Evolutionary conservation across 2,888 invertebrate species (phyloP).

Genomic region (Trisateles emortualis): DNA sequence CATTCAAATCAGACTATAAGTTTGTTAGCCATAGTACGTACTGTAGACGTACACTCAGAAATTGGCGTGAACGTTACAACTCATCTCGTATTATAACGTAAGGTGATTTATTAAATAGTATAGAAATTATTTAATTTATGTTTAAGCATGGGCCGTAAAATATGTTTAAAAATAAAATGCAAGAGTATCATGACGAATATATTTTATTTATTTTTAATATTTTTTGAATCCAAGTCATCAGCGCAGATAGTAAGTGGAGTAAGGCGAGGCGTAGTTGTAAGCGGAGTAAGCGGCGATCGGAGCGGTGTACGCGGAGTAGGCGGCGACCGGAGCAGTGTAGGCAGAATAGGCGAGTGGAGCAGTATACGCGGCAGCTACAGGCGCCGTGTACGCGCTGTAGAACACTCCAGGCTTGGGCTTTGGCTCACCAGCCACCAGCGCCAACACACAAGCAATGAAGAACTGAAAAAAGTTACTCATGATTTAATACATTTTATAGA

Average conservation of each 20-base stretch:
- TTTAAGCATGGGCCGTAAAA: too few species aligned
- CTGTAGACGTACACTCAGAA: too few species aligned
- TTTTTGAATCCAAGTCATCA: neutral
- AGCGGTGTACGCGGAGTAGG: constrained; percentile 44
- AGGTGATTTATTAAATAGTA: too few species aligned
- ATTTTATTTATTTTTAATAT: neutral
- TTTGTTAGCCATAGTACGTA: too few species aligned
- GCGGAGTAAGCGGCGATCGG: constrained; percentile 57
- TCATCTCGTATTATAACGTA: too few species aligned
- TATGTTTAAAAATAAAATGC: neutral
- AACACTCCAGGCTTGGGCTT: constrained; percentile 63
- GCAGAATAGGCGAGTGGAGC: constrained; percentile 65
- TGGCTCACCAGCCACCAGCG: constrained; percentile 65
- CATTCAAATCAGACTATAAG: too few species aligned
- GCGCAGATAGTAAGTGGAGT: constrained; percentile 36
- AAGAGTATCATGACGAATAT: neutral
- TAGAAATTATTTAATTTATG: too few species aligned
- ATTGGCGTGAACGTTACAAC: too few species aligned
- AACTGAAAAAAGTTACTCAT: constrained; percentile 75
- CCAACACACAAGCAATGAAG: constrained; percentile 80
- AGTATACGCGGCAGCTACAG: constrained; percentile 61
- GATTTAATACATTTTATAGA: too few species aligned
- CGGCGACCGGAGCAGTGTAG: constrained; percentile 61
- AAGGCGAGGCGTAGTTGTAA: constrained; percentile 59
- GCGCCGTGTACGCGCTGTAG: constrained; percentile 64